A percentile compares a stretch with the other conserved stretches of the same genome.
phyloP scores from a whole-genome alignment of 2,888 invertebrate genomes.

The Hemicrepidius hirtus region DNA sequence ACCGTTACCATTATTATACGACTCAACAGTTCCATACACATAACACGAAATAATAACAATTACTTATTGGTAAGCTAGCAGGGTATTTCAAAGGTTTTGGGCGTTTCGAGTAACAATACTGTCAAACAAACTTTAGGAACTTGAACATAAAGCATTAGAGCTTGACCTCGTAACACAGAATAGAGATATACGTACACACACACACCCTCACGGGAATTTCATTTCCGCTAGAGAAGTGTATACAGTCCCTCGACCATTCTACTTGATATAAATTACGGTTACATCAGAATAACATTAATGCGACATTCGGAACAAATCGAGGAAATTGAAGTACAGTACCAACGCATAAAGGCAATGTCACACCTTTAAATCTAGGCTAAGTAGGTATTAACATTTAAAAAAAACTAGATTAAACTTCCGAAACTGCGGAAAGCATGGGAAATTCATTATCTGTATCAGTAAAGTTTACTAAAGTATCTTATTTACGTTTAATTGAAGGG shows the following conservation, averaged over 20 bases:
- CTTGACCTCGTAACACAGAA: conserved; percentile 39
- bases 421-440: too few relatives aligned
- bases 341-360: neutral
- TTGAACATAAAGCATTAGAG: conserved; percentile 23
- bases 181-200: conserved; percentile 10
- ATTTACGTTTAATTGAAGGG: too few relatives aligned
- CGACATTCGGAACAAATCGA: conserved; percentile 8
- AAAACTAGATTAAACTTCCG: too few relatives aligned
- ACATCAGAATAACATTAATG: conserved; percentile 26
- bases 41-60: conserved; percentile 25
- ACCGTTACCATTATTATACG: conserved; percentile 11
- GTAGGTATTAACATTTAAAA: too few relatives aligned
- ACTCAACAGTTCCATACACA: neutral
- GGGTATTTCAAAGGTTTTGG: conserved; percentile 25
- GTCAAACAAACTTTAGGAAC: conserved; percentile 14
- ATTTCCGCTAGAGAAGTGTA: conserved; percentile 31
- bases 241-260: conserved; percentile 8
- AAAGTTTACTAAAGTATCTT: too few relatives aligned
- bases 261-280: conserved; percentile 19
- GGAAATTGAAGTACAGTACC: conserved; percentile 6
- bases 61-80: conserved; percentile 19
- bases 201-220: conserved; percentile 34
- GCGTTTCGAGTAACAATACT: conserved; percentile 21
- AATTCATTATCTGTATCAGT: too few relatives aligned
- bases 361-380: neutral